Evolutionary conservation across 2,888 invertebrate species (phyloP).

Genomic region (Epinotia nisella): DNA sequence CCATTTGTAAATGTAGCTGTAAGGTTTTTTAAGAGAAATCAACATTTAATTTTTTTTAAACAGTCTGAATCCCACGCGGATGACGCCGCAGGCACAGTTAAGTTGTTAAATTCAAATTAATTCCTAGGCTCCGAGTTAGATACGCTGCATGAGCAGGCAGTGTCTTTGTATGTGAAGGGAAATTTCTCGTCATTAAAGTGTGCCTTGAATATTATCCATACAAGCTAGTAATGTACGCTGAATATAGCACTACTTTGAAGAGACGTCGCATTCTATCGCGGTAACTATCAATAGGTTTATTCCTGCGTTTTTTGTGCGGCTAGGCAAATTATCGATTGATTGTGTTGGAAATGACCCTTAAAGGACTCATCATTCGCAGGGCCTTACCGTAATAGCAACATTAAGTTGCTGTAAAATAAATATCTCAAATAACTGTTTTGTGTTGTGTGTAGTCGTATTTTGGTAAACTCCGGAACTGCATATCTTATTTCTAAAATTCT

Average conservation of each 20-base stretch:
- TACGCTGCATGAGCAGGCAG: background rate
- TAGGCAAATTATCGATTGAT: constrained; percentile 71
- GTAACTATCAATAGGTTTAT: constrained; percentile 34
- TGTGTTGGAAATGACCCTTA: constrained; percentile 70
- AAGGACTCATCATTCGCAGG: constrained; percentile 55
- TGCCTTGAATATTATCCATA: constrained; percentile 3
- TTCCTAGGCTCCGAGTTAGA: background rate
- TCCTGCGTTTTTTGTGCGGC: constrained; percentile 54
- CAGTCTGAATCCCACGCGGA: no score
- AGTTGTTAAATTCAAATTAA: background rate
- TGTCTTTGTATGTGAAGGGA: background rate
- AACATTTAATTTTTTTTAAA: no score
- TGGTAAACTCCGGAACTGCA: no score
- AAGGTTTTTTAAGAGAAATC: no score
- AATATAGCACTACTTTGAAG: background rate
- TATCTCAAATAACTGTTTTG: background rate
- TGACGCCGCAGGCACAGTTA: no score
- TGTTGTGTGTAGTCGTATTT: no score
- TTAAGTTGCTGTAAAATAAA: constrained; percentile 4
- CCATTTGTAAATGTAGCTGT: no score
- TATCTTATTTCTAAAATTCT: no score
- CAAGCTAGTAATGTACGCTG: background rate
- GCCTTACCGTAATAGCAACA: constrained; percentile 8
- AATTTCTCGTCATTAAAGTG: background rate
- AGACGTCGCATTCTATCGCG: background rate